Conservation (phyloP, 1,140 invertebrate species). For the Spodoptera litura region DNA sequence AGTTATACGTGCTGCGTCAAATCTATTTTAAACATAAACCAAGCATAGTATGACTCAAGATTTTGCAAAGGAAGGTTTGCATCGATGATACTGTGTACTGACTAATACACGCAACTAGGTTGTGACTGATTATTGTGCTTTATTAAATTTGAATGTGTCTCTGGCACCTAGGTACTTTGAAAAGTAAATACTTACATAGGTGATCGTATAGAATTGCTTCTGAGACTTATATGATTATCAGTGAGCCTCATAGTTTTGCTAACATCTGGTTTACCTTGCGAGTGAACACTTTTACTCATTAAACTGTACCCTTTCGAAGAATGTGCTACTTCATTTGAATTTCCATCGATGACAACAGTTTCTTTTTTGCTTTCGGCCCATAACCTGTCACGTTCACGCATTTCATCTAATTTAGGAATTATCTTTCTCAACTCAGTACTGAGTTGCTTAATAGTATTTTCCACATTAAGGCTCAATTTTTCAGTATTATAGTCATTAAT, state of each 20-base stretch:
- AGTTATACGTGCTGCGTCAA: slow-evolving; percentile 62
- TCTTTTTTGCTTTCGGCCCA: slow-evolving; percentile 71
- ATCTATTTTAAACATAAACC: slow-evolving; percentile 69
- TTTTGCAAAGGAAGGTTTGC: slow-evolving; percentile 29
- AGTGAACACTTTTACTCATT: slow-evolving; percentile 11
- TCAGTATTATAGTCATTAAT: slow-evolving; percentile 78
- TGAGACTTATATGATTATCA: slow-evolving; percentile 44
- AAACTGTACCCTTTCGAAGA: slow-evolving; percentile 49
- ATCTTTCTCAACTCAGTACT: slow-evolving; percentile 82
- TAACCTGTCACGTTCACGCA: slow-evolving; percentile 77
- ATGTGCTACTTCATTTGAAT: slow-evolving; percentile 72
- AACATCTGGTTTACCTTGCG: slow-evolving; percentile 34
- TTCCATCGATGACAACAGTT: slow-evolving; percentile 68
- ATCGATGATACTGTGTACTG: not conserved
- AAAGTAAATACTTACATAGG: slow-evolving; percentile 45
- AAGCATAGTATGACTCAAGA: slow-evolving; percentile 15
- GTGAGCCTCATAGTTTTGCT: slow-evolving; percentile 29
- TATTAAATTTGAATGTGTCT: not conserved
- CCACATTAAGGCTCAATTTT: slow-evolving; percentile 76
- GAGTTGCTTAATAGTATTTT: slow-evolving; percentile 81
- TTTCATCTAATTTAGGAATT: slow-evolving; percentile 82
- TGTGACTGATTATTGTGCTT: not conserved
- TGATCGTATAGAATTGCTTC: slow-evolving; percentile 30
- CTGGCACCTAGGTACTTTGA: no score
- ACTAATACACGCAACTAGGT: not conserved